A percentile compares a stretch with the other conserved stretches of the same genome.
Evolutionary conservation across 2,888 invertebrate genomes (phyloP).

Genomic region (Helobdella robusta): DNA sequence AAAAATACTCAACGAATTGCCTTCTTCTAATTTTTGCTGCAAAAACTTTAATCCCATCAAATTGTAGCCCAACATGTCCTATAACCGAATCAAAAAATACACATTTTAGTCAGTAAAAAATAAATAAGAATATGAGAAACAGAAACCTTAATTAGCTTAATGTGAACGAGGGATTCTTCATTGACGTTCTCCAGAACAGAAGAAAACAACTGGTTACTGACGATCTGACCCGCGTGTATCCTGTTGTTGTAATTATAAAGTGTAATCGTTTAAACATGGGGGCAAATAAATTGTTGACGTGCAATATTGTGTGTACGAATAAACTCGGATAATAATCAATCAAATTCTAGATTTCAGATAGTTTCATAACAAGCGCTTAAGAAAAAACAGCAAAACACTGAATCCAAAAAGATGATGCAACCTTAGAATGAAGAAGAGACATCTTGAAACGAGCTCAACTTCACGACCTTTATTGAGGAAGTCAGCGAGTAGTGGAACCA

Average conservation of each 20-base stretch:
- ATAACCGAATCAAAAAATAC: background rate
- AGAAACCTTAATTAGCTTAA: background rate
- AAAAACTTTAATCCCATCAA: constrained; percentile 52
- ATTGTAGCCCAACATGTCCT: constrained; percentile 7
- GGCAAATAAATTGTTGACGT: no score
- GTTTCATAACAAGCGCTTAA: no score
- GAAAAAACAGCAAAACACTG: no score
- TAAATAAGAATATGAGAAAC: no score
- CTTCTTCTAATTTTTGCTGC: constrained; percentile 65
- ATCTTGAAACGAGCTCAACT: constrained; percentile 66
- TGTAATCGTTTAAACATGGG: no score
- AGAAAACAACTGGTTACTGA: constrained; percentile 55
- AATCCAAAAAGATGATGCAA: constrained; percentile 33
- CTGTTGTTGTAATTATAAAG: no score
- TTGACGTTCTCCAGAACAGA: constrained; percentile 28
- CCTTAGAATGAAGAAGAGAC: constrained; percentile 60
- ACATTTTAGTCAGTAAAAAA: background rate
- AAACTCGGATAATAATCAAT: no score
- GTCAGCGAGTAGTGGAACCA: constrained; percentile 63
- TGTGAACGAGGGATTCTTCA: background rate
- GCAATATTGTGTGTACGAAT: no score
- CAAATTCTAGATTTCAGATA: no score
- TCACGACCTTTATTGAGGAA: constrained; percentile 62
- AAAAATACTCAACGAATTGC: constrained; percentile 67
- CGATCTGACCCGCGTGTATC: constrained; percentile 58